A percentile compares a stretch with the other conserved stretches of the same genome.
These are phyloP conservation scores for Melanotaenia pygmaea DNA, from an alignment of 2,797 vertebrate genomes.

Conservation along the genomic window DNA sequence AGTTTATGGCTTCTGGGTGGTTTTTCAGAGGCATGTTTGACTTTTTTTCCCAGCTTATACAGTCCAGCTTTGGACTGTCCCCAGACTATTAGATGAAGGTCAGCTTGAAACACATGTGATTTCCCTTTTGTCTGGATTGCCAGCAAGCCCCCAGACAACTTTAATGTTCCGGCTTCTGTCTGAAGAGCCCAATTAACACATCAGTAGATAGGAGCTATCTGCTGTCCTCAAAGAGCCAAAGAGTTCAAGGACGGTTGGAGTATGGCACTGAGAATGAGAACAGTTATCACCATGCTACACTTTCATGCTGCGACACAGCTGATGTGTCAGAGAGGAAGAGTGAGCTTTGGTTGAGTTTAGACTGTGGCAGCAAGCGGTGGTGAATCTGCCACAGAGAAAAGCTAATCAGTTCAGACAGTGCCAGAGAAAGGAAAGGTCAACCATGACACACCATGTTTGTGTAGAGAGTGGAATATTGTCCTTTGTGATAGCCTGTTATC, in stretches of 20 bases:
- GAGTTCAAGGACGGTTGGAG: constrained; percentile 57
- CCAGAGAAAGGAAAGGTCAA: constrained; percentile 73
- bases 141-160: constrained; percentile 51
- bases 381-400: constrained; percentile 49
- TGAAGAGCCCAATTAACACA: constrained; percentile 76
- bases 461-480: constrained; percentile 53
- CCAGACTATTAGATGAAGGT: constrained; percentile 69
- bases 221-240: constrained; percentile 53
- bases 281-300: constrained; percentile 30
- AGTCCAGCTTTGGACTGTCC: constrained; percentile 39
- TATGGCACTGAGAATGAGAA: constrained; percentile 37
- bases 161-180: constrained; percentile 63
- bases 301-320: constrained; percentile 23
- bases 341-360: constrained; percentile 34
- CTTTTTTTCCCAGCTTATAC: constrained; percentile 46
- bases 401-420: constrained; percentile 70
- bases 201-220: constrained; percentile 70
- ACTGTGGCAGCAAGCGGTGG: constrained; percentile 47
- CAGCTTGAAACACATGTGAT: constrained; percentile 63
- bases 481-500: constrained; percentile 53
- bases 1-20: constrained; percentile 36
- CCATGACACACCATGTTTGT: constrained; percentile 53
- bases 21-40: constrained; percentile 29
- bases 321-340: constrained; percentile 46
- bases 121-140: constrained; percentile 63